phyloP scores from a whole-genome alignment of 2,888 invertebrate genomes.

The Nephrotoma flavescens region DNA sequence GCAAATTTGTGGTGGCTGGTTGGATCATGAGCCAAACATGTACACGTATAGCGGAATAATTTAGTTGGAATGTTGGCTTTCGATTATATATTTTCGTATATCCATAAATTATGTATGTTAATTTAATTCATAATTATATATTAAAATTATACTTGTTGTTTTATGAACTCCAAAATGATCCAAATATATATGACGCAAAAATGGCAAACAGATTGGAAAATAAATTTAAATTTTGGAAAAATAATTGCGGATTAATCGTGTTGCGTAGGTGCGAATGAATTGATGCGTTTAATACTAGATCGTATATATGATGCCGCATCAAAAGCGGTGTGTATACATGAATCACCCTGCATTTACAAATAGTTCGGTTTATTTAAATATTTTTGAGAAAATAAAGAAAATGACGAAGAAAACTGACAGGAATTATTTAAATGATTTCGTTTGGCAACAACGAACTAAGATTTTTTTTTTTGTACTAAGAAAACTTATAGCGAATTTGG shows the following conservation, averaged over 20 bases:
- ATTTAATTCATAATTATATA: background rate
- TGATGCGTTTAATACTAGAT: background rate
- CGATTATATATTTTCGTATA: background rate
- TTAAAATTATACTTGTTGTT: background rate
- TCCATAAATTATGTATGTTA: background rate
- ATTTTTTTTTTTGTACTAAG: background rate
- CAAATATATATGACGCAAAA: background rate
- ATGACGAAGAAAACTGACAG: background rate
- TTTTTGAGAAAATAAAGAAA: background rate
- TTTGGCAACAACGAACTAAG: background rate
- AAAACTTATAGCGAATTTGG: background rate
- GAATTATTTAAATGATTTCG: background rate
- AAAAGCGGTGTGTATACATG: background rate
- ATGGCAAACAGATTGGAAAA: background rate
- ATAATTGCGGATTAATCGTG: background rate
- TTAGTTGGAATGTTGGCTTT: background rate
- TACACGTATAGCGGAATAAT: background rate
- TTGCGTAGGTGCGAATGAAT: background rate
- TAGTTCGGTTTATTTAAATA: background rate
- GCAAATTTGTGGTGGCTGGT: background rate
- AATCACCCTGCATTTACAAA: background rate
- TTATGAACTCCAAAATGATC: background rate
- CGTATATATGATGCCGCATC: background rate
- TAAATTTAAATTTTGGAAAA: too few relatives aligned
- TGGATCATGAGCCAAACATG: background rate